Evolutionary conservation across 2,888 invertebrate species (phyloP).

Genomic region (Germaria angustata): DNA sequence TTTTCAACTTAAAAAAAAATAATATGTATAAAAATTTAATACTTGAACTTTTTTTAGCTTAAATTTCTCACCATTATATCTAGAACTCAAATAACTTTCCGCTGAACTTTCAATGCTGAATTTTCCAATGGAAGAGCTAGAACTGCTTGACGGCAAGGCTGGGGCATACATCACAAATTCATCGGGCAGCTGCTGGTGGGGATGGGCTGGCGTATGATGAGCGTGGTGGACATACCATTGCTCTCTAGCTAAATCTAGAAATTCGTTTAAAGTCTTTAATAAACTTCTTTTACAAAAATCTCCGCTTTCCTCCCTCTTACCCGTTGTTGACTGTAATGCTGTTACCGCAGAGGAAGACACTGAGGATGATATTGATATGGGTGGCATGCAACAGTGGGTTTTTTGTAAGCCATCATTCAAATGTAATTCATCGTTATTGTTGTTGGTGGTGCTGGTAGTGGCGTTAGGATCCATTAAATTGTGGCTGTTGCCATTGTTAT

Average conservation of each 20-base stretch:
- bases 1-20: too few relatives aligned
- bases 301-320: conserved; percentile 5
- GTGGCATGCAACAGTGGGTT: conserved; percentile 71
- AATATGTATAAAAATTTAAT: too few relatives aligned
- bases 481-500: conserved; percentile 10
- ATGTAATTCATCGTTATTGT: conserved; percentile 28
- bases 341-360: conserved; percentile 61
- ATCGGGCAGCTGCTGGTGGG: conserved; percentile 75
- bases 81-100: conserved; percentile 79
- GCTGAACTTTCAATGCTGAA: conserved; percentile 78
- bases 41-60: too few relatives aligned
- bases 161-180: conserved; percentile 77
- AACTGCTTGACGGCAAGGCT: conserved; percentile 69
- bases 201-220: conserved; percentile 70
- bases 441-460: conserved; percentile 13
- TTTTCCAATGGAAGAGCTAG: conserved; percentile 75
- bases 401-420: conserved; percentile 68
- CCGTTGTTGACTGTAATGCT: conserved; percentile 54
- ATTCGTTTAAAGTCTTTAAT: not conserved
- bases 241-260: conserved; percentile 71
- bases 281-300: not conserved
- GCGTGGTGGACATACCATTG: conserved; percentile 72
- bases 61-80: conserved; percentile 78
- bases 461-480: conserved; percentile 42
- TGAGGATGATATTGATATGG: conserved; percentile 61